Base-by-base conservation (phyloP, 2,113 vertebrate genomes). In the Mus spicilegus region DNA sequence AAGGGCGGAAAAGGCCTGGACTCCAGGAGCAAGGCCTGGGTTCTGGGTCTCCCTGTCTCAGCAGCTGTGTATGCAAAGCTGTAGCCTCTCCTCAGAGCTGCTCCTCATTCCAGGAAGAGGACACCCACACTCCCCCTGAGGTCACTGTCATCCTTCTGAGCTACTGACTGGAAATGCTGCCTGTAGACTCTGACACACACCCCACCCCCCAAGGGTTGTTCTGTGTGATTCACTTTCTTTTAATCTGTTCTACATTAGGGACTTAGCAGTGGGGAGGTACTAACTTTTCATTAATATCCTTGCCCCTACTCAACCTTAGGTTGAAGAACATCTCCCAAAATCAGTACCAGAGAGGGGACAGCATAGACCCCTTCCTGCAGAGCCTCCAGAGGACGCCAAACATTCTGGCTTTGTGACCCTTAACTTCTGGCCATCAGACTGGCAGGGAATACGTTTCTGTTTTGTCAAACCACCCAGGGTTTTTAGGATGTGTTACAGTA, bases 241-340 rank as follows among this genome's bases (percentile, higher is more conserved):
- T 92, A 70, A 84, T 75, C 65, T 4, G 0, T 36, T 56, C 42
- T 33, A 0, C 1, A 0, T 1, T 28, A 19, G 42, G n/a, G 17
- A 7, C 5, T 7, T 0, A 17, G 3, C 24, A 28, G 20, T 36
- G 16, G 49, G 8, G n/a, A 46, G 24, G 14, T 3, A 24, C n/a
- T 76, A 42, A 42, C 42, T 42, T 39, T 61, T 75, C 56, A 20
- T 88, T 36, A 3, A 72, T 82, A 46, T 65, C 56, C 24, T 89
- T 81, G 93, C 8, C 17, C 63, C 61, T 39, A 7, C 2, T 42
- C n/a, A 49, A 0, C 46, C 12, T 3, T 6, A 36, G 28, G 26
- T 70, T 75, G 63, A 94, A 2, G 33, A 91, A 51, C 33, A 2
- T 30, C 26, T 51, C 22, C 11, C 56, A 36, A n/a, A 76, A 80